Percentiles rank a stretch among this genome's conserved stretches.
Evolutionary conservation across 2,888 invertebrate species (phyloP).

Genomic region (Drosophila cracens): DNA sequence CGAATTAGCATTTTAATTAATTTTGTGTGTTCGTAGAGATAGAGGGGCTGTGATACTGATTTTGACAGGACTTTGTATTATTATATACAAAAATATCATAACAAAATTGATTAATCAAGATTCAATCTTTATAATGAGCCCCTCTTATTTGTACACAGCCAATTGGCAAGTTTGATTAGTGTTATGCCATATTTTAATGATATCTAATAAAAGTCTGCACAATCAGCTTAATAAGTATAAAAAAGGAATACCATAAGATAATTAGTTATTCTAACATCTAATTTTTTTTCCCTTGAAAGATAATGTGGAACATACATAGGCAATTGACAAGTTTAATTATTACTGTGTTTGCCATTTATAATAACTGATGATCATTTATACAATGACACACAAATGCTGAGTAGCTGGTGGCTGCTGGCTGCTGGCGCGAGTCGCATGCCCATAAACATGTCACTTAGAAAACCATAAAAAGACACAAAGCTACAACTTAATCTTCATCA

Average conservation of each 20-base stretch:
- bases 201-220: background rate
- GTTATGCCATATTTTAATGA: background rate
- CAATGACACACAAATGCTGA: constrained; percentile 51
- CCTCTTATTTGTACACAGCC: background rate
- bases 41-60: background rate
- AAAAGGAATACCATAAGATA: background rate
- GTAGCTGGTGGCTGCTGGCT: constrained; percentile 12
- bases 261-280: background rate
- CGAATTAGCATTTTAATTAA: background rate
- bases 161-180: background rate
- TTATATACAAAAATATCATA: background rate
- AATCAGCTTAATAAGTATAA: background rate
- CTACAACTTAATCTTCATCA: constrained; percentile 75
- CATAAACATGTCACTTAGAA: constrained; percentile 57
- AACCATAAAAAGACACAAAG: constrained; percentile 54
- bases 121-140: background rate
- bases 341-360: constrained; percentile 50
- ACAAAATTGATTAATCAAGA: background rate
- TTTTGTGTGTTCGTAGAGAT: too few relatives aligned
- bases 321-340: constrained; percentile 33
- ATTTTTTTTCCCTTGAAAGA: background rate
- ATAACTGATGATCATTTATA: constrained; percentile 59
- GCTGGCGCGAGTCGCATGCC: constrained; percentile 26
- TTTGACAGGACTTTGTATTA: too few relatives aligned
- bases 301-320: background rate